A percentile compares a stretch with the other conserved stretches of the same genome.
Conservation (phyloP, 2,797 vertebrate genomes). For the Clarias platycephalus region DNA sequence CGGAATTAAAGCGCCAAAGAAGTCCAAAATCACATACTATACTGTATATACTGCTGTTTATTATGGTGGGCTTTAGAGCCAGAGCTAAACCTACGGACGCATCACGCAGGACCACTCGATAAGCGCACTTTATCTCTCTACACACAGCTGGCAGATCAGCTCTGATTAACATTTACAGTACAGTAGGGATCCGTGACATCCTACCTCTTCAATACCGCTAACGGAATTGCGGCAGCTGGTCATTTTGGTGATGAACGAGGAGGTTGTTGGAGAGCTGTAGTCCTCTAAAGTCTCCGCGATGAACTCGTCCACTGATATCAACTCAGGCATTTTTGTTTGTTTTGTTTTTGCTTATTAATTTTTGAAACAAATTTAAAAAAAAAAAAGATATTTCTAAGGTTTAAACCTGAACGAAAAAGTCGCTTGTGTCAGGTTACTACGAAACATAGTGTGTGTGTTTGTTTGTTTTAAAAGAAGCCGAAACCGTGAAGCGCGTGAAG, state of each 20-base stretch:
- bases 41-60: neutral
- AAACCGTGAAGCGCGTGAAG: neutral
- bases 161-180: neutral
- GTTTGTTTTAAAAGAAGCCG: neutral
- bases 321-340: conserved; percentile 56
- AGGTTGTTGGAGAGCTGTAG: conserved; percentile 69
- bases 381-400: neutral
- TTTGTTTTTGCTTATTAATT: neutral
- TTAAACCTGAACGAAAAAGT: neutral
- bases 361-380: neutral
- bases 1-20: neutral
- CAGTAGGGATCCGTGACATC: neutral
- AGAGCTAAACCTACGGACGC: neutral
- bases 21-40: neutral
- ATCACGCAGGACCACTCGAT: neutral
- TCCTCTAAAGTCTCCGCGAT: conserved; percentile 66
- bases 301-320: conserved; percentile 67
- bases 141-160: neutral
- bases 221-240: conserved; percentile 64
- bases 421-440: neutral
- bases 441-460: neutral
- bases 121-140: neutral
- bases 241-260: conserved; percentile 63
- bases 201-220: conserved; percentile 64
- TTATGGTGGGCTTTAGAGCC: neutral